Conservation (phyloP, 2,888 invertebrate species). For the Chaitophorus viminalis region DNA sequence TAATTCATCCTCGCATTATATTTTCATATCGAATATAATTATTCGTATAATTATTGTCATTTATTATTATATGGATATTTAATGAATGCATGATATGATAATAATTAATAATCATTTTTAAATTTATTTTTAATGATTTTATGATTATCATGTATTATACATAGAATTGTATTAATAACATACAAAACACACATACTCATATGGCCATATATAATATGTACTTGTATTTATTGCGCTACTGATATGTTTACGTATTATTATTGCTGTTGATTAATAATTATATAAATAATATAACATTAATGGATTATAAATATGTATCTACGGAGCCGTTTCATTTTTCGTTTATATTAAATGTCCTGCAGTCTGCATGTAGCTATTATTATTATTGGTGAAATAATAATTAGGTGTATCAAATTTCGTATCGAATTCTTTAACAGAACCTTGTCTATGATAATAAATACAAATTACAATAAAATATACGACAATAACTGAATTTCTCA, state of each 20-base stretch:
- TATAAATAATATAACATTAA: too few species aligned
- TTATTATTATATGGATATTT: neutral
- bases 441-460: constrained; percentile 46
- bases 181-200: too few species aligned
- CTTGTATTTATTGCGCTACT: too few species aligned
- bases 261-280: too few species aligned
- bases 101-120: neutral
- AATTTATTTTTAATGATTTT: too few species aligned
- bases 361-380: neutral
- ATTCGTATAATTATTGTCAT: neutral
- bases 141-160: too few species aligned
- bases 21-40: neutral
- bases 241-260: too few species aligned
- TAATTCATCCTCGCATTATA: neutral
- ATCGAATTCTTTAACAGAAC: constrained; percentile 1
- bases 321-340: neutral
- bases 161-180: too few species aligned
- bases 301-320: neutral
- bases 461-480: constrained; percentile 22
- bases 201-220: too few species aligned
- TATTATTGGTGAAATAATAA: neutral
- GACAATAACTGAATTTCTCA: constrained; percentile 11
- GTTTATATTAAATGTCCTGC: neutral
- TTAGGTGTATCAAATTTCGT: neutral
- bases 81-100: neutral